Evolutionary conservation across 2,888 invertebrate genomes (phyloP), one percentile per base, ranked within the genome.

Genomic region (Patella ulyssiponensis): DNA sequence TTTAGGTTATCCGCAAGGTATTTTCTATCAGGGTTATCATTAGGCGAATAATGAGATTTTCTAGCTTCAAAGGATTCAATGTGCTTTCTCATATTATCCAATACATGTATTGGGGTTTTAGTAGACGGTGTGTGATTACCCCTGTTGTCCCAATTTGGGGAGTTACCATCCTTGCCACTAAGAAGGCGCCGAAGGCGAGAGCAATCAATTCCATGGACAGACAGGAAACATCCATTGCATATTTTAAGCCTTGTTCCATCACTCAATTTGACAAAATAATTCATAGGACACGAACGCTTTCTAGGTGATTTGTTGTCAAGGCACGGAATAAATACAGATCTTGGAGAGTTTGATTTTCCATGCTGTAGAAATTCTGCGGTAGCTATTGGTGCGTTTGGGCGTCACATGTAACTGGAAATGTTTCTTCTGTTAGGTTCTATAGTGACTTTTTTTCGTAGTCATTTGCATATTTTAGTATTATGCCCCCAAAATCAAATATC

Each of bases 191-290:
- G 64, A 20, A 64, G n/a, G 23, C 64, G 23, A 12, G 64, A 23
- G n/a, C 64, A 11, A 23, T 23, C 64, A 64, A 64, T 64, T 23
- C n/a, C 23, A n/a, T 56, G 56, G 17, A 56, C 56, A 17, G 15
- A 20, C 17, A 64, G 58, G 15, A 64, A 20, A 11, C n/a, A 58
- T 1, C n/a, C 58, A 20, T 64, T n/a, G 15, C 15, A 64, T 23
- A 20, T 14, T 64, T 64, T 44, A 14, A 14, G 3, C 64, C 23
- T 23, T n/a, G 20, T 64, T 23, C 11, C 23, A n/a, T 23, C 20
- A 64, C 14, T 64, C 23, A 23, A 64, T 9, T 64, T 64, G 64
- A 64, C 20, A 64, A 64, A 64, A 64, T 23, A 64, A 64, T 64
- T 64, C n/a, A 64, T n/a, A 15, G 64, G 64, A 20, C 64, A 64